phyloP scores from a whole-genome alignment of 2,888 invertebrate species.

The Pyrrhia umbra region DNA sequence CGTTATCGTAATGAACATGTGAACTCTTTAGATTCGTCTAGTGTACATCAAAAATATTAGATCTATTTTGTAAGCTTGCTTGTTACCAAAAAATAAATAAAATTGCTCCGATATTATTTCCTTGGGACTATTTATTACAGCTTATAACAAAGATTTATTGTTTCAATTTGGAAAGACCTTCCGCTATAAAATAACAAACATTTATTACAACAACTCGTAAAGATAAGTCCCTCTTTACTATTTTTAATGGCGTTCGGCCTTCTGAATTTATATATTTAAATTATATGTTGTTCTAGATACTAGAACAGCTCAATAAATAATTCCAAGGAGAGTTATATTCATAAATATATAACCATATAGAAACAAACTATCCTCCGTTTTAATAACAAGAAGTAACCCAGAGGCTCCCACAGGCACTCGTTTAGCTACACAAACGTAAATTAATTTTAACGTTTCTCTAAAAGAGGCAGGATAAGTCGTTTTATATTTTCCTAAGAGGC shows the following conservation, averaged over 20 bases:
- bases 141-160: conserved; percentile 58
- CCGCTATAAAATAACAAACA: conserved; percentile 58
- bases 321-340: conserved; percentile 7
- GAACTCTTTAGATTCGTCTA: conserved; percentile 18
- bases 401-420: conserved; percentile 58
- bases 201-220: conserved; percentile 61
- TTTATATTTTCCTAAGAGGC: conserved; percentile 72
- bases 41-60: conserved; percentile 25
- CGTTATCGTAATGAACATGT: too few relatives aligned
- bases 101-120: conserved; percentile 48
- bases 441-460: conserved; percentile 75
- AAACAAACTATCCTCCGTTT: conserved; percentile 38
- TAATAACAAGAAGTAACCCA: conserved; percentile 50
- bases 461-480: conserved; percentile 74
- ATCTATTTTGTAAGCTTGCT: conserved; percentile 22
- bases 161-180: conserved; percentile 56
- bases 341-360: conserved; percentile 6
- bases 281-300: conserved; percentile 1
- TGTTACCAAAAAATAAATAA: conserved; percentile 52
- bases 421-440: conserved; percentile 70
- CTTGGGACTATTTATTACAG: conserved; percentile 54
- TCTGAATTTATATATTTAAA: conserved; percentile 23
- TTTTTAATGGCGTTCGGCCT: conserved; percentile 37
- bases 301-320: conserved; percentile 10
- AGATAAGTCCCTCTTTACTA: conserved; percentile 47